These are phyloP conservation scores for Myxocyprinus asiaticus DNA, from an alignment of 2,113 vertebrate genomes.

Conservation along the genomic window DNA sequence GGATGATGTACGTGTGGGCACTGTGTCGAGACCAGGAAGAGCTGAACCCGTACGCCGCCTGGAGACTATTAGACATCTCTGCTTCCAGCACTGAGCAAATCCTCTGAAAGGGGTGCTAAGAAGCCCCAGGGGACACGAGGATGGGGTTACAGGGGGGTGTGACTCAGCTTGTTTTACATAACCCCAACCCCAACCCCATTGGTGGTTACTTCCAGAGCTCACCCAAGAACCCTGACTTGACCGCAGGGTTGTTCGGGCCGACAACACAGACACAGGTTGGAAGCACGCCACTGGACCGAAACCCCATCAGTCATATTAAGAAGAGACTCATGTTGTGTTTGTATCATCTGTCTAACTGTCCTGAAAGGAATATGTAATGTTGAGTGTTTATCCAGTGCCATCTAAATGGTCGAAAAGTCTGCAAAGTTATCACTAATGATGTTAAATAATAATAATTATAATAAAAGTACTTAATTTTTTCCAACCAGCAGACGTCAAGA, in stretches of 20 bases:
- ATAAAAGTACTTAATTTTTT: constrained; percentile 22
- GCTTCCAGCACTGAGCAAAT: constrained; percentile 93
- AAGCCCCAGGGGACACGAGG: neutral
- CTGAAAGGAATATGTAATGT: constrained; percentile 2
- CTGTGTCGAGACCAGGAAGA: constrained; percentile 95
- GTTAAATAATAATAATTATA: constrained; percentile 14
- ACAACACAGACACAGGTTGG: neutral
- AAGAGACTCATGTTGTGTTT: constrained; percentile 23
- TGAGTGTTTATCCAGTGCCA: constrained; percentile 9
- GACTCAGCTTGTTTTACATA: neutral
- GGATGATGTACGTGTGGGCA: constrained; percentile 96
- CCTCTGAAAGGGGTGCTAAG: constrained; percentile 74
- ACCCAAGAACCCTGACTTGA: neutral
- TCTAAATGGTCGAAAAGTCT: neutral
- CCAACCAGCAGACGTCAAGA: too few species aligned
- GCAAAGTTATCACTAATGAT: constrained; percentile 13
- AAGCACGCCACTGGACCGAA: constrained; percentile 12
- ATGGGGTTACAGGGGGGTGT: neutral
- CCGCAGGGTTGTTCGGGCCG: neutral
- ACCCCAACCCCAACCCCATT: neutral
- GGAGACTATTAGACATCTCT: constrained; percentile 93
- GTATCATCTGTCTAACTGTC: neutral
- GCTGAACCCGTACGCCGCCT: constrained; percentile 88
- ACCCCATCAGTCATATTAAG: constrained; percentile 6
- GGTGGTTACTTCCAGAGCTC: neutral